Conservation (phyloP, 2,888 invertebrate genomes). For the Unio pictorum region DNA sequence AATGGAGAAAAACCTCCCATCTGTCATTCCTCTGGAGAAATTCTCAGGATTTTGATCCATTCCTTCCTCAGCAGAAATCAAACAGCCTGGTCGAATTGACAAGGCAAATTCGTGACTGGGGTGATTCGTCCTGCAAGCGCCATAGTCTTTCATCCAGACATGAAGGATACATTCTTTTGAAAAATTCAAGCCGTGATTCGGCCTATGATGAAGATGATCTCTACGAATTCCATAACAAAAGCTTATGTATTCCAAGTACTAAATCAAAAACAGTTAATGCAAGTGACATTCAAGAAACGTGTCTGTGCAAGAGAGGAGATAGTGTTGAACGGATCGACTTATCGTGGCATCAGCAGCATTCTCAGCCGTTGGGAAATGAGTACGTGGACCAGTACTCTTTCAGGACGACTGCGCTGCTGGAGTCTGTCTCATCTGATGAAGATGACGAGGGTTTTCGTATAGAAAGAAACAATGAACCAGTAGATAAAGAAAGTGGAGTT, state of each 20-base stretch:
- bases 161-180: constrained; percentile 47
- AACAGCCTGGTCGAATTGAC: constrained; percentile 56
- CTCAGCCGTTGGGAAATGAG: no score
- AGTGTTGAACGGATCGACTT: no score
- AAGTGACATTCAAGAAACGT: no score
- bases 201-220: constrained; percentile 45
- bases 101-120: constrained; percentile 31
- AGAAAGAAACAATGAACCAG: constrained; percentile 20
- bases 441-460: constrained; percentile 6
- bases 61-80: constrained; percentile 44
- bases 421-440: constrained; percentile 1
- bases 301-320: no score
- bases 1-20: constrained; percentile 49
- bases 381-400: no score
- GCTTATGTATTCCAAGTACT: constrained; percentile 8
- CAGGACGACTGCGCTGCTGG: constrained; percentile 11
- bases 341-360: no score
- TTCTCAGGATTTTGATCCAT: constrained; percentile 32
- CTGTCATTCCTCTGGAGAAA: constrained; percentile 42
- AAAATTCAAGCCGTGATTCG: constrained; percentile 39
- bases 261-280: background rate
- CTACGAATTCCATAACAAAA: constrained; percentile 36
- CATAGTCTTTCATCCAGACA: constrained; percentile 48
- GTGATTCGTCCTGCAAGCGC: constrained; percentile 36
- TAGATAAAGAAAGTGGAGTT: constrained; percentile 50